Conservation (phyloP, 2,797 vertebrate genomes). For the Varecia variegata region DNA sequence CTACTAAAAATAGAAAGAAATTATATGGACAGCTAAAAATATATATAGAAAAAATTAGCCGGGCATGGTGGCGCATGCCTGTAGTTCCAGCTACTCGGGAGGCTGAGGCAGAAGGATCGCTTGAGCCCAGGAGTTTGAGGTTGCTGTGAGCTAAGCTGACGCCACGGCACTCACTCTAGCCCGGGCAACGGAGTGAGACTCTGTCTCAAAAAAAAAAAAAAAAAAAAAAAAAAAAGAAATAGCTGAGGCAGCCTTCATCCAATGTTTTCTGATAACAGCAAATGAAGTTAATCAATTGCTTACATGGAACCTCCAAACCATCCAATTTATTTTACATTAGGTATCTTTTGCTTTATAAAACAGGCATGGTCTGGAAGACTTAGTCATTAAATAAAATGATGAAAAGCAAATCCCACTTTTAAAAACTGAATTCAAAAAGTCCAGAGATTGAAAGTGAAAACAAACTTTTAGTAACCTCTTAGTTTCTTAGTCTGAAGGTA, state of each 20-base stretch:
- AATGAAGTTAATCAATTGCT: neutral
- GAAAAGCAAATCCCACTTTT: constrained; percentile 43
- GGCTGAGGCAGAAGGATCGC: too few relatives aligned
- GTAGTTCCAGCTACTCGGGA: too few relatives aligned
- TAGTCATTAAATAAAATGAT: neutral
- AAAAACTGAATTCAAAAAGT: neutral
- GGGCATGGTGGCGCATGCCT: too few relatives aligned
- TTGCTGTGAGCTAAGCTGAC: too few relatives aligned
- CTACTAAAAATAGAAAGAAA: too few relatives aligned
- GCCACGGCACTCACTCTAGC: too few relatives aligned
- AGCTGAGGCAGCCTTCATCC: neutral
- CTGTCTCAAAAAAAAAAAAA: too few relatives aligned
- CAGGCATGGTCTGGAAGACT: neutral
- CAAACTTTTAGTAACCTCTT: neutral
- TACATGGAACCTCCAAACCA: constrained; percentile 13
- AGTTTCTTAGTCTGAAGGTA: neutral
- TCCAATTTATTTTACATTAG: neutral
- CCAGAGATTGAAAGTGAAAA: constrained; percentile 19
- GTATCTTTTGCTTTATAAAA: neutral
- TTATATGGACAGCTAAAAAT: too few relatives aligned
- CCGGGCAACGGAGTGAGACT: too few relatives aligned
- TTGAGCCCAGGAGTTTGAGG: too few relatives aligned
- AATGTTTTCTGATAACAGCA: neutral
- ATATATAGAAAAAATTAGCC: too few relatives aligned
- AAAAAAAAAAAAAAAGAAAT: neutral